These are phyloP conservation scores for Telenomus remus DNA, from an alignment of 1,140 invertebrate species.

Conservation along the genomic window DNA sequence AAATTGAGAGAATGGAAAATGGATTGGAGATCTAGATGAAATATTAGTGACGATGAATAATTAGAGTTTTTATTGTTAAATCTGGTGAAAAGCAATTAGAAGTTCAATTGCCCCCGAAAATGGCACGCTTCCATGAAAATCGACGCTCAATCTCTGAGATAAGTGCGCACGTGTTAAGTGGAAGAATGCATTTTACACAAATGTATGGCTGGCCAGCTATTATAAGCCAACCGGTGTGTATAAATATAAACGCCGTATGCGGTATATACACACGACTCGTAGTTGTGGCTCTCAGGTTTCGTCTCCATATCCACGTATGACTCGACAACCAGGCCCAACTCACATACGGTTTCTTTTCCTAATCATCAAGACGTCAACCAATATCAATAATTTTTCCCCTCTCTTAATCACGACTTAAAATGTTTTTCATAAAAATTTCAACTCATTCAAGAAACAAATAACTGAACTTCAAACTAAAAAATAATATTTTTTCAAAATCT, in stretches of 20 bases:
- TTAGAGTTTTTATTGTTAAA: background rate
- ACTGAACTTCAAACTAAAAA: too few relatives aligned
- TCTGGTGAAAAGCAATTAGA: background rate
- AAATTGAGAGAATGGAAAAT: too few relatives aligned
- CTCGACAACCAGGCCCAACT: constrained; percentile 45
- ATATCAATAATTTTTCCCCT: constrained; percentile 41
- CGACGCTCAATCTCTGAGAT: constrained; percentile 60
- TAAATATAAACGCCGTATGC: constrained; percentile 69
- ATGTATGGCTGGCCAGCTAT: constrained; percentile 64
- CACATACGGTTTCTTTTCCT: constrained; percentile 54
- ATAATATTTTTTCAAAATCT: too few relatives aligned
- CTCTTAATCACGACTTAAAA: background rate
- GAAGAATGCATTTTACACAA: constrained; percentile 68
- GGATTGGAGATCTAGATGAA: too few relatives aligned
- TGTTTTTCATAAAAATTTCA: too few relatives aligned
- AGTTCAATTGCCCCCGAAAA: constrained; percentile 34
- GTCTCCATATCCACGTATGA: constrained; percentile 65
- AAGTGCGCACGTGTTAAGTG: constrained; percentile 47
- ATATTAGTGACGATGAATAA: too few relatives aligned
- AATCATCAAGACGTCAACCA: constrained; percentile 54
- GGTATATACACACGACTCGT: constrained; percentile 57
- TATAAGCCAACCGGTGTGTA: constrained; percentile 66
- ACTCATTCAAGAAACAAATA: too few relatives aligned
- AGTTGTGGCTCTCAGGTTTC: constrained; percentile 67
- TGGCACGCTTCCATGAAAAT: constrained; percentile 32